Evolutionary conservation across 2,888 invertebrate genomes (phyloP).

Genomic region (Drosophila nr. fundita): DNA sequence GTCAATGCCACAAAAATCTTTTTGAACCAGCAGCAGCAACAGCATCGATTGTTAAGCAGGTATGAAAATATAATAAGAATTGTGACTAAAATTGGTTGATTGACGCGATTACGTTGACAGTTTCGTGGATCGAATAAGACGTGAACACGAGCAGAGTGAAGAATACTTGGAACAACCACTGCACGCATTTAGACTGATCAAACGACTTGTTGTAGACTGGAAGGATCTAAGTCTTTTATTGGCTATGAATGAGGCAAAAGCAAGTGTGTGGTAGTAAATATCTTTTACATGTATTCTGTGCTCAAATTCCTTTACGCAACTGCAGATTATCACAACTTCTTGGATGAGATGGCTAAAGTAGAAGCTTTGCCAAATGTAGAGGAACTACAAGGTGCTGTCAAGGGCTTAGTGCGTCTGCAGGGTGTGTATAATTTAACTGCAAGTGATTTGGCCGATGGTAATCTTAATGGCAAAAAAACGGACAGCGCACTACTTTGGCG

Average conservation of each 20-base stretch:
- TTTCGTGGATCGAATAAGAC: constrained; percentile 87
- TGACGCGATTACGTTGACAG: constrained; percentile 37
- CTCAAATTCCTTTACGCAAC: not conserved
- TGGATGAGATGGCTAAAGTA: constrained; percentile 22
- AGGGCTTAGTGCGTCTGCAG: constrained; percentile 95
- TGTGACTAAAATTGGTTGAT: constrained; percentile 7
- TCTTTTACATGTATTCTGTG: no score
- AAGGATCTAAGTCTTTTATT: constrained; percentile 88
- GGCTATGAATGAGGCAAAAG: constrained; percentile 86
- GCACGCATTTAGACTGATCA: constrained; percentile 95
- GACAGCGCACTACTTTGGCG: constrained; percentile 77
- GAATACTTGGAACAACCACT: constrained; percentile 94
- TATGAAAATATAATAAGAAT: constrained; percentile 14
- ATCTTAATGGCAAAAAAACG: constrained; percentile 90
- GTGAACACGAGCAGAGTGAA: constrained; percentile 89
- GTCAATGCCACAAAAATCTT: constrained; percentile 53
- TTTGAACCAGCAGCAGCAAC: constrained; percentile 44
- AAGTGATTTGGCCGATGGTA: constrained; percentile 91
- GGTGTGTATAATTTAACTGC: constrained; percentile 95
- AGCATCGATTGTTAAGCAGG: constrained; percentile 57
- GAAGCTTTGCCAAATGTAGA: constrained; percentile 89
- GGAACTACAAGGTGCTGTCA: constrained; percentile 96
- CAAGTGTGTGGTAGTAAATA: not conserved
- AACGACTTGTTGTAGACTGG: constrained; percentile 95
- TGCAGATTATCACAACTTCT: constrained; percentile 64